Evolutionary conservation across 2,113 vertebrate species (phyloP), one percentile per base, ranked within the genome.

Genomic region (Tretioscincus oriximinensis): DNA sequence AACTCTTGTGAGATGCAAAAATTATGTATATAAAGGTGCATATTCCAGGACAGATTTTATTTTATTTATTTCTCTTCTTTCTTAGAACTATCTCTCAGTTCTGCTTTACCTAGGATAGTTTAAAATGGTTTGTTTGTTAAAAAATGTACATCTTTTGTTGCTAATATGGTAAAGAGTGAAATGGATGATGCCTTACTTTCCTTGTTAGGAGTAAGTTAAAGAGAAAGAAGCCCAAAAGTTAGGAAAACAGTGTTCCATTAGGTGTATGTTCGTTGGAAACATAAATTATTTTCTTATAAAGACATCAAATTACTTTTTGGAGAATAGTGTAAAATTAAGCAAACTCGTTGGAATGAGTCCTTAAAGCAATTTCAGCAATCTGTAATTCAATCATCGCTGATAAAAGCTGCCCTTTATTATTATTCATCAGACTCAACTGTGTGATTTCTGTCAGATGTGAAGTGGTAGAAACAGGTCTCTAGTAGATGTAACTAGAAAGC

Each of bases 351-450:
- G 82, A 90, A 90, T 84, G 85, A 93, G 77, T 76, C 73, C 93
- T 91, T 86, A 91, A 79, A n/a, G 81, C 78, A 86, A 87, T 89
- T 91, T 81, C 84, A 84, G 77, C 87, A 88, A 80, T 92, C 77
- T 93, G 85, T 90, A 93, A 93, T 93, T 93, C 90, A 92, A 75
- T 93, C 93, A 83, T 86, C 85, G 83, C 65, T 88, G 86, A 89
- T 91, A 86, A 35, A 90, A 90, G 91, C 93, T 92, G 91, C 88
- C 91, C 91, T 95, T 91, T 90, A 89, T 91, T 89, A 76, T 94
- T 93, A 91, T 94, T 94, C 91, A 93, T 92, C 90, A 85, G 92
- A 94, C 85, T 88, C 89, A 92, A 89, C 85, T 93, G 92, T 94
- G 91, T 90, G 89, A 92, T 95, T 92, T 84, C 90, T 88, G 88